Evolutionary conservation across 2,113 vertebrate genomes (phyloP).

Genomic region (Excalfactoria chinensis): DNA sequence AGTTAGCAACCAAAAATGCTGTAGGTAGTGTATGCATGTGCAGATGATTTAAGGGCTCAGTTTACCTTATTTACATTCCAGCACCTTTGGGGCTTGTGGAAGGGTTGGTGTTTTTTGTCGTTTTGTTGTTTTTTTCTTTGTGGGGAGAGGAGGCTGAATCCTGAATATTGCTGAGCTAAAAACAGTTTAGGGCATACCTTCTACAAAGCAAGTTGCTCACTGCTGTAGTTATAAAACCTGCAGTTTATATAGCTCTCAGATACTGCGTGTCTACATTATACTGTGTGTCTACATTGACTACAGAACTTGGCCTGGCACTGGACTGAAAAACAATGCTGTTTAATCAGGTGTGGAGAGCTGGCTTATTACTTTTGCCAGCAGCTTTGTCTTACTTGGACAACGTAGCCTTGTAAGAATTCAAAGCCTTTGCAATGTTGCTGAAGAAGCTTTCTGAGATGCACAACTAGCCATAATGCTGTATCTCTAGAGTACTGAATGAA

Average conservation of each 20-base stretch:
- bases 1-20: slow-evolving; percentile 67
- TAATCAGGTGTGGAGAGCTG: slow-evolving; percentile 69
- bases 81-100: slow-evolving; percentile 22
- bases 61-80: slow-evolving; percentile 57
- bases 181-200: background rate
- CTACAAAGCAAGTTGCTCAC: background rate
- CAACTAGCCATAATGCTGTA: slow-evolving; percentile 54
- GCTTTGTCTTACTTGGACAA: slow-evolving; percentile 75
- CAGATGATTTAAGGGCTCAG: slow-evolving; percentile 42
- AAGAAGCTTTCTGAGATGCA: slow-evolving; percentile 60
- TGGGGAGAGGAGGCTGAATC: background rate
- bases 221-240: background rate
- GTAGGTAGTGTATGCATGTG: slow-evolving; percentile 54
- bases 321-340: slow-evolving; percentile 65
- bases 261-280: background rate
- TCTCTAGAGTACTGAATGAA: slow-evolving; percentile 44
- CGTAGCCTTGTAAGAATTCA: slow-evolving; percentile 60
- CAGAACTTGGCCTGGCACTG: slow-evolving; percentile 53
- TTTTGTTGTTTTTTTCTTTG: background rate
- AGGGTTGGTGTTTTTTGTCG: background rate
- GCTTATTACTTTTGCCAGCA: slow-evolving; percentile 65
- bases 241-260: background rate
- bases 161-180: background rate
- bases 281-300: background rate
- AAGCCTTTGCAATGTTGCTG: slow-evolving; percentile 42